These are phyloP conservation scores for Drosophila infuscata DNA, from an alignment of 2,888 invertebrate species.

Conservation along the genomic window DNA sequence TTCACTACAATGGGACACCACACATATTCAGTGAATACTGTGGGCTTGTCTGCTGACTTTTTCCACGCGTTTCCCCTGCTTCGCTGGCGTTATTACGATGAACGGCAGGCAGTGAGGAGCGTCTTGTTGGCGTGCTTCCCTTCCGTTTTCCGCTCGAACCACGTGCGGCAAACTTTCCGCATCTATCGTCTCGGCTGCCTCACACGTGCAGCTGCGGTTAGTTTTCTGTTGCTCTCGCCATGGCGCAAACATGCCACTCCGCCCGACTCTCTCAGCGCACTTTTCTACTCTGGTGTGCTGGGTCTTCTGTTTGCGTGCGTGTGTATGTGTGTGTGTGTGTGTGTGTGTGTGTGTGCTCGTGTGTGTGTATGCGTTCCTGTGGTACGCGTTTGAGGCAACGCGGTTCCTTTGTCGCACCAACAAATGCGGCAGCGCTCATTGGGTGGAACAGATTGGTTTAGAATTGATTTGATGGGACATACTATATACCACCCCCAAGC, in stretches of 20 bases:
- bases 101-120: constrained; percentile 26
- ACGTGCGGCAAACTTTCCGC: constrained; percentile 65
- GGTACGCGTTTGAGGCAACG: constrained; percentile 34
- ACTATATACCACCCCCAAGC: constrained; percentile 3
- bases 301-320: constrained; percentile 26
- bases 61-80: constrained; percentile 41
- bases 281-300: constrained; percentile 34
- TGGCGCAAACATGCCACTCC: constrained; percentile 20
- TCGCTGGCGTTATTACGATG: constrained; percentile 22
- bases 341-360: constrained; percentile 19
- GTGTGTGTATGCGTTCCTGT: constrained; percentile 18
- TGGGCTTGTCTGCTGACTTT: constrained; percentile 51
- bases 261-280: constrained; percentile 14
- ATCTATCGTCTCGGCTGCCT: constrained; percentile 26
- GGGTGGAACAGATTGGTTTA: constrained; percentile 69
- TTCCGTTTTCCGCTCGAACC: constrained; percentile 46
- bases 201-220: constrained; percentile 71
- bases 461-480: constrained; percentile 51
- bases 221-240: constrained; percentile 52
- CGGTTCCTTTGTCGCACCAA: constrained; percentile 71
- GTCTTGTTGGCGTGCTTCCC: constrained; percentile 61
- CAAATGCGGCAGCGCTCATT: constrained; percentile 63
- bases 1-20: constrained; percentile 62
- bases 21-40: constrained; percentile 18
- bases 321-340: constrained; percentile 16